Conservation (phyloP, 2,113 vertebrate genomes). For the Leuciscus idus region DNA sequence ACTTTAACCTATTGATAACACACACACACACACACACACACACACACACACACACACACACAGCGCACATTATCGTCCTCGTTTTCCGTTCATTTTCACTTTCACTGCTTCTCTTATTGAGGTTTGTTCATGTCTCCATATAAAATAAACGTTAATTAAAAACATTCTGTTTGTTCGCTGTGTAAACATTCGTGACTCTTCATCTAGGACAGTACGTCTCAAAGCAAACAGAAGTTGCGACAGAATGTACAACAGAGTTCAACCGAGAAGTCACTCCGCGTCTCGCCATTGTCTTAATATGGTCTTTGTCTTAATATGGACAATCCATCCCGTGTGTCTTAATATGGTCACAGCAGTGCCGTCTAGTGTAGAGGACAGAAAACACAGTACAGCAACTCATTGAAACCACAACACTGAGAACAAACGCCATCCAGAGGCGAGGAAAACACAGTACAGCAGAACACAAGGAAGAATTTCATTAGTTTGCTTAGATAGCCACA, state of each 20-base stretch:
- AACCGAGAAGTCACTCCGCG: conserved; percentile 59
- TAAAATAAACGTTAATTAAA: conserved; percentile 48
- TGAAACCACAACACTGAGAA: not conserved
- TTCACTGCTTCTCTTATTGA: not conserved
- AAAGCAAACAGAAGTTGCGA: conserved; percentile 70
- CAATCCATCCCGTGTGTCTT: conserved; percentile 76
- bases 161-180: conserved; percentile 22
- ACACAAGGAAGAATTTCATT: not conserved
- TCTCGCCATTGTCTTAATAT: conserved; percentile 79
- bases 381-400: not conserved
- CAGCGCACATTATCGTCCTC: not conserved
- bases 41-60: not conserved
- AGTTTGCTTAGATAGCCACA: not conserved
- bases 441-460: not conserved
- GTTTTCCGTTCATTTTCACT: not conserved
- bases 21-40: not conserved
- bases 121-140: not conserved
- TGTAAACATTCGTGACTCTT: conserved; percentile 58
- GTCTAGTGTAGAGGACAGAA: not conserved
- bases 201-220: conserved; percentile 67
- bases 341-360: conserved; percentile 68
- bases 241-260: conserved; percentile 63
- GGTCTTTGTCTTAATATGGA: conserved; percentile 82
- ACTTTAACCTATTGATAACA: conserved; percentile 16
- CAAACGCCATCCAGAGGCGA: conserved; percentile 16